Evolutionary conservation across 2,888 invertebrate genomes (phyloP), one percentile per base, ranked within the genome.

Genomic region (Drosophila recens): DNA sequence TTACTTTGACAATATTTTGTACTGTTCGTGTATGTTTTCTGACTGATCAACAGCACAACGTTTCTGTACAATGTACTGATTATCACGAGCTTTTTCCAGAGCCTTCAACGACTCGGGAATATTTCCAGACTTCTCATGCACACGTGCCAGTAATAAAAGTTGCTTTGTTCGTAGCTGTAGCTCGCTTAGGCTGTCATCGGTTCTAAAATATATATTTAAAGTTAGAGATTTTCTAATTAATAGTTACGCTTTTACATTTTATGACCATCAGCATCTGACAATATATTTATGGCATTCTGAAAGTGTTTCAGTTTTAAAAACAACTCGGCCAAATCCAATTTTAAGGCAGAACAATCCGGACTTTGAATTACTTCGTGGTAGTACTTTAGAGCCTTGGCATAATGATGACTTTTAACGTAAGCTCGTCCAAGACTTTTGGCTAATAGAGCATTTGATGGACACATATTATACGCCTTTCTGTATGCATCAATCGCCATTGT

Each of bases 391-490:
- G 99, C 98, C 92, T 97, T 97, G 13, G 95, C 95, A 90, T 97
- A 99, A 76, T 98, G 96, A 91, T 99, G 99, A 75, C 98, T 98
- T 91, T 97, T 97, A 0, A 98, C 95, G 10, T 98, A 94, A 0
- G 98, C 97, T 80, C 95, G 94, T 0, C 98, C 99, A 90, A 99
- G 95, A 93, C 98, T 98, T 72, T 96, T 96, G 0, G 97, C 96
- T 56, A 99, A 93, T 4, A 94, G 93, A 1, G 96, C 94, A 91
- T 99, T 97, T 58, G 95, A 95, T 0, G 97, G 96, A 92, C 96
- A 97, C 79, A 95, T 95, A 90, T 95, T 96, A 62, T 98, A 92
- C 0, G 99, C 98, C 75, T 96, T 94, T 91, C 97, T 97, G 90
- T 98, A 99, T 0, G 97, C 96, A 83, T 97, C 95, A 27, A 96